Percentiles rank a stretch among this genome's conserved stretches.
phyloP scores from a whole-genome alignment of 1,140 invertebrate species.

The Drosophila lacertosa region DNA sequence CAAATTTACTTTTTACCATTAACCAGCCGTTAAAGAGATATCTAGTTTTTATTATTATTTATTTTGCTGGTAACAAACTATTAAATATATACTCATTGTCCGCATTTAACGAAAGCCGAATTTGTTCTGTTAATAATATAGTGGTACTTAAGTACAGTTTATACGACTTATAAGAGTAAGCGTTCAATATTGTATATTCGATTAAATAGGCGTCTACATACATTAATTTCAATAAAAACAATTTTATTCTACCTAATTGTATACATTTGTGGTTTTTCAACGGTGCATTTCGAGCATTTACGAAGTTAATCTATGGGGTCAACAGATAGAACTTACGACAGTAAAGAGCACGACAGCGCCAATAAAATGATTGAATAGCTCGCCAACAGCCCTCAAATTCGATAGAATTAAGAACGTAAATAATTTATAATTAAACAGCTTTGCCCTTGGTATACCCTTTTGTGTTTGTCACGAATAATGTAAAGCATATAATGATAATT shows the following conservation, averaged over 20 bases:
- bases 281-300: slow-evolving; percentile 50
- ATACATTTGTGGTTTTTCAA: slow-evolving; percentile 36
- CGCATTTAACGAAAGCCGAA: slow-evolving; percentile 29
- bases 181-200: slow-evolving; percentile 13
- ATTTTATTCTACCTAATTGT: slow-evolving; percentile 40
- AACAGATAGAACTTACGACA: slow-evolving; percentile 80
- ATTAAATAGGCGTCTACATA: slow-evolving; percentile 40
- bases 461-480: too few species aligned
- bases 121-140: slow-evolving; percentile 12
- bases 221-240: slow-evolving; percentile 33
- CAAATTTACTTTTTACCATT: slow-evolving; percentile 8
- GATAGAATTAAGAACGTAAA: slow-evolving; percentile 59
- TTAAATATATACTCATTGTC: slow-evolving; percentile 10
- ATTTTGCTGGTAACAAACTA: slow-evolving; percentile 15
- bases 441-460: neutral
- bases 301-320: slow-evolving; percentile 49
- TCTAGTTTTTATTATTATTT: slow-evolving; percentile 13
- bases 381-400: slow-evolving; percentile 83
- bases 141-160: slow-evolving; percentile 39
- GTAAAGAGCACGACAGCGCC: slow-evolving; percentile 82
- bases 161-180: slow-evolving; percentile 32
- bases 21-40: neutral
- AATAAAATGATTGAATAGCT: slow-evolving; percentile 82
- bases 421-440: slow-evolving; percentile 21
- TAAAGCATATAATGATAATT: too few species aligned